Percentiles rank a stretch among this genome's conserved stretches.
Conservation (phyloP, 2,888 invertebrate species). For the Synanthedon formicaeformis region DNA sequence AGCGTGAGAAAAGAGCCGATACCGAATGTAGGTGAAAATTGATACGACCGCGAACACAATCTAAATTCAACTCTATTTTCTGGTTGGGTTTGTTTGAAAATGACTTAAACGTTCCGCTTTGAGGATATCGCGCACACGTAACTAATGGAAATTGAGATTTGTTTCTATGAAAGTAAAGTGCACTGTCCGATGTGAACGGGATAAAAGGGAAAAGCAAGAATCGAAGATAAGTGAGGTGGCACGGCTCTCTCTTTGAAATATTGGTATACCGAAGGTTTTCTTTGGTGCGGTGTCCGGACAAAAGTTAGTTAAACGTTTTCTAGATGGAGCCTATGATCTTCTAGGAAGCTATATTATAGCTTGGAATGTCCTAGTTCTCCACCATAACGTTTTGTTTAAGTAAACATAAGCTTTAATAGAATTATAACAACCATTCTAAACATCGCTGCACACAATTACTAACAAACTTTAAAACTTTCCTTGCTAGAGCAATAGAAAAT, state of each 20-base stretch:
- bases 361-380: too few species aligned
- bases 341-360: too few species aligned
- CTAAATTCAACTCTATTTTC: constrained; percentile 19
- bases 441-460: too few species aligned
- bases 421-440: too few species aligned
- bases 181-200: constrained; percentile 9
- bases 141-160: constrained; percentile 18
- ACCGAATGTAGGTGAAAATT: constrained; percentile 52
- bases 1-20: constrained; percentile 55
- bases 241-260: constrained; percentile 46
- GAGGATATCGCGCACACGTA: constrained; percentile 22
- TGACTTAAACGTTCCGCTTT: constrained; percentile 13
- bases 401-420: too few species aligned
- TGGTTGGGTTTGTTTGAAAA: constrained; percentile 17
- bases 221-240: constrained; percentile 53
- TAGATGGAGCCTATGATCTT: too few species aligned
- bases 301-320: too few species aligned
- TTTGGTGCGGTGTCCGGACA: constrained; percentile 36
- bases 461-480: neutral
- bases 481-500: neutral
- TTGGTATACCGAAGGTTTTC: constrained; percentile 52
- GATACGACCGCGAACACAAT: constrained; percentile 16
- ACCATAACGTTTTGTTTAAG: too few species aligned
- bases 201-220: constrained; percentile 24
- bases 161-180: constrained; percentile 11